A percentile compares a stretch with the other conserved stretches of the same genome.
Conservation (phyloP, 1,140 invertebrate species). For the Cydia amplana region DNA sequence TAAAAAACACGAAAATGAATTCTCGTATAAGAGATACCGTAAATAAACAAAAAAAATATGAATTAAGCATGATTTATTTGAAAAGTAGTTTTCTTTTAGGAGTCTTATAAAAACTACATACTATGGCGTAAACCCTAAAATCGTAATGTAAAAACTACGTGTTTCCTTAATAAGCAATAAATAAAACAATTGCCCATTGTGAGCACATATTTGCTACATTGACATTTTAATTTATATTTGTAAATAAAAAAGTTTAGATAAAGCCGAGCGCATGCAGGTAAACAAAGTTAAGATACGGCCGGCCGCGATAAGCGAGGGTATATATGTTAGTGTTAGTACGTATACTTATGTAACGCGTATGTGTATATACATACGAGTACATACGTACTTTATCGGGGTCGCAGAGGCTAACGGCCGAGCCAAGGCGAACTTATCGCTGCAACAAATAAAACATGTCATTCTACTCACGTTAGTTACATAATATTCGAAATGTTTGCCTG, state of each 20-base stretch:
- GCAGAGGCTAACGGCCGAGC: constrained; percentile 63
- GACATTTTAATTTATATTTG: neutral
- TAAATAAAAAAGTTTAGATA: neutral
- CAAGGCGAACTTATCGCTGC: constrained; percentile 63
- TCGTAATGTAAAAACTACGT: neutral
- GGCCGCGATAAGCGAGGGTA: constrained; percentile 13
- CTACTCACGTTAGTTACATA: constrained; percentile 56
- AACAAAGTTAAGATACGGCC: constrained; percentile 38
- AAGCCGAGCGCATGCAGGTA: constrained; percentile 44
- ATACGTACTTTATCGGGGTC: constrained; percentile 48
- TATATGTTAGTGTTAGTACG: neutral
- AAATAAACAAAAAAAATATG: no score
- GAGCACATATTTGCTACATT: neutral
- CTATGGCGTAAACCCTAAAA: no score
- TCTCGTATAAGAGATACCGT: no score
- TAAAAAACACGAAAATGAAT: no score
- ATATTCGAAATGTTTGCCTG: constrained; percentile 43
- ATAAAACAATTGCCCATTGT: neutral
- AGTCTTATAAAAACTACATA: no score
- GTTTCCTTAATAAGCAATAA: neutral
- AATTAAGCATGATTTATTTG: no score
- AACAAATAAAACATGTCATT: constrained; percentile 40
- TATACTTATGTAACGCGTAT: constrained; percentile 11
- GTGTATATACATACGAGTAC: constrained; percentile 27
- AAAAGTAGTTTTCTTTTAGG: no score